phyloP scores from a whole-genome alignment of 2,797 vertebrate species.

The Oophaga sylvatica region DNA sequence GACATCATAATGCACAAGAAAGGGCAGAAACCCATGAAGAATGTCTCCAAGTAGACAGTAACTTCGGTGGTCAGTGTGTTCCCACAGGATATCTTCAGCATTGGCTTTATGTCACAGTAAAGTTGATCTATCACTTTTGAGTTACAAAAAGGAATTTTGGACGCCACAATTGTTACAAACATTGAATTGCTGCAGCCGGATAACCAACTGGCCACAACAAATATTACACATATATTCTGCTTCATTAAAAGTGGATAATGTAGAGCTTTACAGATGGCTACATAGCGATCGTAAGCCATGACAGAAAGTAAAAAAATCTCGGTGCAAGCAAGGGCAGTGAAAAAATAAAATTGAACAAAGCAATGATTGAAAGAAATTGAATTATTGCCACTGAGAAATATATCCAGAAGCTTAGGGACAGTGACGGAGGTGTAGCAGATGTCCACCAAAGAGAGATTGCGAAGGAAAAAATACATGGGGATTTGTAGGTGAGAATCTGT shows the following conservation, averaged over 20 bases:
- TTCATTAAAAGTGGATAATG: conserved; percentile 54
- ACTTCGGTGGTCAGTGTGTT: conserved; percentile 34
- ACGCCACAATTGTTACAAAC: conserved; percentile 7
- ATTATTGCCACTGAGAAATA: conserved; percentile 19
- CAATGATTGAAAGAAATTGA: conserved; percentile 15
- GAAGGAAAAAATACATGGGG: conserved; percentile 33
- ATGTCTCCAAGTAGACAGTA: conserved; percentile 52
- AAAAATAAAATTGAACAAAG: conserved; percentile 35
- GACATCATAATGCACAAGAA: conserved; percentile 55
- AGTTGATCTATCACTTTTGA: conserved; percentile 52
- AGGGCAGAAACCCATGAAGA: neutral
- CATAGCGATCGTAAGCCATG: conserved; percentile 66
- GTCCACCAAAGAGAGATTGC: conserved; percentile 30
- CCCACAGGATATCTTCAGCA: conserved; percentile 62
- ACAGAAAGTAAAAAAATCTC: conserved; percentile 45
- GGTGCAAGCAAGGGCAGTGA: neutral
- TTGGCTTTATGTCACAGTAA: conserved; percentile 62
- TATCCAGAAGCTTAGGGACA: conserved; percentile 38
- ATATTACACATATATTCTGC: neutral
- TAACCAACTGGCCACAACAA: conserved; percentile 19
- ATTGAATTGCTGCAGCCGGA: conserved; percentile 19
- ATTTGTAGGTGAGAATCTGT: neutral
- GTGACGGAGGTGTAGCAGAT: conserved; percentile 21
- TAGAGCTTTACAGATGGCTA: conserved; percentile 64
- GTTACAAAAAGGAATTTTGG: conserved; percentile 48